Conservation (phyloP, 2,888 invertebrate genomes). For the Eulithis prunata region DNA sequence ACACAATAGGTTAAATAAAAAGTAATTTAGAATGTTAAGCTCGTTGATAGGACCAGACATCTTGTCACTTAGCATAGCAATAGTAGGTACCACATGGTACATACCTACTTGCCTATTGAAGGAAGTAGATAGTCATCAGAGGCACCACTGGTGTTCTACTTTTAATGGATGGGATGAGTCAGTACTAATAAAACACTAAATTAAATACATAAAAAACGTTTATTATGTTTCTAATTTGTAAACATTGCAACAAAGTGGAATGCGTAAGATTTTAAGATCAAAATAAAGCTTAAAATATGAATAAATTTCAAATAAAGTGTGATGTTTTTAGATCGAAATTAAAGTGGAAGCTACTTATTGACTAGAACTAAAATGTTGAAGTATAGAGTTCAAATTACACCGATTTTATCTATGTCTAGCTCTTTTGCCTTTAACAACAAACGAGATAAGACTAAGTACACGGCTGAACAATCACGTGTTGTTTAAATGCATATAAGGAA, state of each 20-base stretch:
- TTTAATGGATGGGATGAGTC: no score
- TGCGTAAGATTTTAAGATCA: conserved; percentile 53
- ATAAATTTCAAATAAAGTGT: conserved; percentile 48
- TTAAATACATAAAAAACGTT: conserved; percentile 43
- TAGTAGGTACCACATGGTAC: no score
- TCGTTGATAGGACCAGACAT: no score
- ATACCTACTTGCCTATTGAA: no score
- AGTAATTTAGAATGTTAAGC: no score
- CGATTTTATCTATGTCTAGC: conserved; percentile 1
- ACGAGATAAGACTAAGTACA: conserved; percentile 3
- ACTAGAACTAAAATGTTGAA: conserved; percentile 71
- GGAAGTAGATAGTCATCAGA: no score
- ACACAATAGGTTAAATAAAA: no score
- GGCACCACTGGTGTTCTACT: no score
- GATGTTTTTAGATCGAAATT: conserved; percentile 61
- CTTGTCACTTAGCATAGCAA: no score
- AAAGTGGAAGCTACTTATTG: conserved; percentile 68
- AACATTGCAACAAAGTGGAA: conserved; percentile 70
- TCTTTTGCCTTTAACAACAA: conserved; percentile 8
- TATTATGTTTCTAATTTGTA: conserved; percentile 49
- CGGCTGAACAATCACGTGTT: conserved; percentile 33
- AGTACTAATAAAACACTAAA: conserved; percentile 30
- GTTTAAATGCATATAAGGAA: conserved; percentile 73
- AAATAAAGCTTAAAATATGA: conserved; percentile 29
- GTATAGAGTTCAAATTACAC: conserved; percentile 22